phyloP scores from a whole-genome alignment of 2,113 vertebrate genomes.

The Odocoileus virginianus region DNA sequence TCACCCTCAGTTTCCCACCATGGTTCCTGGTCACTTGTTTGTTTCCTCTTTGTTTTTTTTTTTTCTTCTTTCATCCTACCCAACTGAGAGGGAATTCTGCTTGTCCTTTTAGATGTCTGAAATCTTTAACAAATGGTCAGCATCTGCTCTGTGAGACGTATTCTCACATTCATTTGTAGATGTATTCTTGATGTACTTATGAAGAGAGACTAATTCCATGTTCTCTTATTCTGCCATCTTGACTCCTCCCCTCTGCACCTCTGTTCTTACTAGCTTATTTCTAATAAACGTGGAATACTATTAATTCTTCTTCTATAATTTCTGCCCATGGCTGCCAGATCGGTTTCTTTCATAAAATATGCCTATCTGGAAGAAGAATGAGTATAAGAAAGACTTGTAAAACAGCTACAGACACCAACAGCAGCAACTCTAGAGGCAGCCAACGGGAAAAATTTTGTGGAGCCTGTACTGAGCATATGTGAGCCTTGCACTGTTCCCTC shows the following conservation, averaged over 20 bases:
- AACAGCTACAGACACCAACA: constrained; percentile 28
- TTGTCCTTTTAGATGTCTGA: background rate
- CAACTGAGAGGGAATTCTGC: background rate
- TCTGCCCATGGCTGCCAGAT: background rate
- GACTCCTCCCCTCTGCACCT: background rate
- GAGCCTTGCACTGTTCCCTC: background rate
- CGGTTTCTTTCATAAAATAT: constrained; percentile 10
- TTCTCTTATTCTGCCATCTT: background rate
- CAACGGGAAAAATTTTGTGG: background rate
- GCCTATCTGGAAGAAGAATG: background rate
- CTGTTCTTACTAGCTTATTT: constrained; percentile 23
- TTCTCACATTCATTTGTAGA: background rate
- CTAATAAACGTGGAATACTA: background rate
- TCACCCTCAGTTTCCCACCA: background rate
- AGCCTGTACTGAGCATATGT: background rate
- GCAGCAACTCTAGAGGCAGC: background rate
- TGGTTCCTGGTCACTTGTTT: background rate
- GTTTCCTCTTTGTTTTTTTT: background rate
- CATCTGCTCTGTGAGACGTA: background rate
- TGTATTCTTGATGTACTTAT: background rate
- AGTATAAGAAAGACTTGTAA: constrained; percentile 10
- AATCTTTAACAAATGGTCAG: background rate
- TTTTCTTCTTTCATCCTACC: background rate
- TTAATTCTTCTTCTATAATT: background rate
- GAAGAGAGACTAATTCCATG: background rate